Conservation (phyloP, 2,888 invertebrate species). For the Stenichneumon culpator region DNA sequence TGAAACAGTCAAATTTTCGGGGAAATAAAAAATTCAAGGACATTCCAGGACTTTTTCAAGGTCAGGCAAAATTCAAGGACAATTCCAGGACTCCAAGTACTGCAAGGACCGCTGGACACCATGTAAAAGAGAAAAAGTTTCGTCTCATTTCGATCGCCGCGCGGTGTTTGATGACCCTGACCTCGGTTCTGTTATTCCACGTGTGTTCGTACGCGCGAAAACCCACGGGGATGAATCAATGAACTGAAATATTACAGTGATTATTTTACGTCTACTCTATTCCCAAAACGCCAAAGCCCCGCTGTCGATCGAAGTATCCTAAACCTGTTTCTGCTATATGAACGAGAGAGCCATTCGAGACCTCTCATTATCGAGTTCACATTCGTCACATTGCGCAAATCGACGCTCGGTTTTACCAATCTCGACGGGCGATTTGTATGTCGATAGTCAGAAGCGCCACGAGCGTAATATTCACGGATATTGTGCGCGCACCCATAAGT, state of each 20-base stretch:
- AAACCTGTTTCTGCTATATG: constrained; percentile 6
- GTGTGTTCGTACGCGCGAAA: not conserved
- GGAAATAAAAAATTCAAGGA: no score
- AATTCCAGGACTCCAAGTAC: no score
- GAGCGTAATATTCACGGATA: not conserved
- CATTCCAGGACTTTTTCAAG: no score
- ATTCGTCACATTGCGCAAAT: constrained; percentile 32
- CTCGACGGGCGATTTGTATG: constrained; percentile 5
- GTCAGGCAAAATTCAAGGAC: no score
- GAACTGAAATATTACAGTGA: not conserved
- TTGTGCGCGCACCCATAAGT: not conserved
- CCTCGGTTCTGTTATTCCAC: not conserved
- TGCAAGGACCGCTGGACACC: no score
- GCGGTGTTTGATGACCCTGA: not conserved
- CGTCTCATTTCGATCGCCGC: not conserved
- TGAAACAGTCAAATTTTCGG: no score
- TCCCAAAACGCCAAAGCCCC: not conserved
- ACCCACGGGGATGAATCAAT: not conserved
- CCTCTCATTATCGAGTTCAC: not conserved
- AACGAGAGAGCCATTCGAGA: not conserved
- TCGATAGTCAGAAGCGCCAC: not conserved
- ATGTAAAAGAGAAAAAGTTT: not conserved
- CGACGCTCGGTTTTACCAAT: not conserved
- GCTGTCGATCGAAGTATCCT: not conserved
- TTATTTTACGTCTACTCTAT: not conserved